These are phyloP conservation scores for Brachionus manjavacas DNA, from an alignment of 1,140 invertebrate species.

Conservation along the genomic window DNA sequence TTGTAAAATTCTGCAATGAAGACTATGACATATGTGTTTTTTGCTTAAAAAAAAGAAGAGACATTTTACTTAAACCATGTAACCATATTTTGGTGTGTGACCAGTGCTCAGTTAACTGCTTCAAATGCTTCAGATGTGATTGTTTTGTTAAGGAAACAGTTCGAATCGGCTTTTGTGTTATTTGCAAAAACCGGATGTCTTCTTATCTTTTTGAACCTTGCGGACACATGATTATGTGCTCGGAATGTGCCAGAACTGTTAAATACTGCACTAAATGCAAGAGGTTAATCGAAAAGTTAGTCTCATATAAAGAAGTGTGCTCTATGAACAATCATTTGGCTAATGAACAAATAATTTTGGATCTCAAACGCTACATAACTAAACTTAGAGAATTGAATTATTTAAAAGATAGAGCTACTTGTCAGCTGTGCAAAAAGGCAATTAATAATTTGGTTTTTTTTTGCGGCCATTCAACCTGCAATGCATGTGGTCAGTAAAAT, in stretches of 20 bases:
- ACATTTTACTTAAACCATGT: constrained; percentile 71
- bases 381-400: constrained; percentile 90
- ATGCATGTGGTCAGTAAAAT: constrained; percentile 86
- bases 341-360: constrained; percentile 59
- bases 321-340: constrained; percentile 65
- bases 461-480: constrained; percentile 92
- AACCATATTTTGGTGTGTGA: constrained; percentile 88
- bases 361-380: constrained; percentile 68
- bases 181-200: constrained; percentile 86
- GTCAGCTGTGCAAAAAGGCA: constrained; percentile 89
- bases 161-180: constrained; percentile 79
- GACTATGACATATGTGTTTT: constrained; percentile 75
- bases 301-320: constrained; percentile 75
- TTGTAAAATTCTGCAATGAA: constrained; percentile 45
- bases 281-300: constrained; percentile 68
- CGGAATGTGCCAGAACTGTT: constrained; percentile 82
- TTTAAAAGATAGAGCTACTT: constrained; percentile 91
- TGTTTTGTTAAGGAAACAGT: constrained; percentile 70
- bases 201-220: constrained; percentile 85
- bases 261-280: constrained; percentile 92
- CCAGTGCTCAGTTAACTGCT: constrained; percentile 82
- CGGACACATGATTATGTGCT: constrained; percentile 89
- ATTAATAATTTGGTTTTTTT: constrained; percentile 93
- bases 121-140: constrained; percentile 88
- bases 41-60: constrained; percentile 83